Base-by-base conservation (phyloP, 2,888 invertebrate species). In the Camponotus fellah region DNA sequence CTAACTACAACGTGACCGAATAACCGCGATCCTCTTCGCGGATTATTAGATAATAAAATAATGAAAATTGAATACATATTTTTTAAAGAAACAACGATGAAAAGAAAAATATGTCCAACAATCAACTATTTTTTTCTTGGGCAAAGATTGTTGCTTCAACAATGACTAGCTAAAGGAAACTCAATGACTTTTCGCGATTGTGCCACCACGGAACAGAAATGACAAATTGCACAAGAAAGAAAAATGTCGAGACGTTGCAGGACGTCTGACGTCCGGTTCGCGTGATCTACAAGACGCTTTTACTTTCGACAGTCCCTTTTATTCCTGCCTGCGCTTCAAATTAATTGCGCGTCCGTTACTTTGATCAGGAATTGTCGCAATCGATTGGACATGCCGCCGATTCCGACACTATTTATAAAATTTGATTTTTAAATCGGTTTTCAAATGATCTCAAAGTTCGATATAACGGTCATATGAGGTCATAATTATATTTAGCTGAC, bases 261-360 rank as follows among this genome's bases (percentile, higher is more conserved):
- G 82, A 85, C 85, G 85, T 66, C 46, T 56, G 82, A 53, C 75
- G 76, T 86, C 86, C 86, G 86, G 85, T 12, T 86, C 80, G 86
- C 86, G 86, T 86, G 86, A 82, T 84, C 81, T 64, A 82, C 40
- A 79, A 80, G 75, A 79, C 84, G 85, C 86, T 86, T 75, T 86
- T 86, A 86, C 85, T 86, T 86, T 86, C 80, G 79, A 60, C 72
- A 72, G 79, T 76, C 49, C 68, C 77, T 82, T 53, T 53, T 62
- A 82, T 53, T 77, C 58, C 56, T 79, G 46, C 60, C 60, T 66
- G 62, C 69, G 53, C 62, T 79, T 53, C 53, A 32, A 62, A 79
- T 79, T 79, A 62, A 79, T 79, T 79, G 79, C 69, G 77, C 68
- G 68, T 60, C 71, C 32, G 3, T 12, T 26, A 2, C 34, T 71